Evolutionary conservation across 2,888 invertebrate species (phyloP).

Genomic region (Merodon equestris): DNA sequence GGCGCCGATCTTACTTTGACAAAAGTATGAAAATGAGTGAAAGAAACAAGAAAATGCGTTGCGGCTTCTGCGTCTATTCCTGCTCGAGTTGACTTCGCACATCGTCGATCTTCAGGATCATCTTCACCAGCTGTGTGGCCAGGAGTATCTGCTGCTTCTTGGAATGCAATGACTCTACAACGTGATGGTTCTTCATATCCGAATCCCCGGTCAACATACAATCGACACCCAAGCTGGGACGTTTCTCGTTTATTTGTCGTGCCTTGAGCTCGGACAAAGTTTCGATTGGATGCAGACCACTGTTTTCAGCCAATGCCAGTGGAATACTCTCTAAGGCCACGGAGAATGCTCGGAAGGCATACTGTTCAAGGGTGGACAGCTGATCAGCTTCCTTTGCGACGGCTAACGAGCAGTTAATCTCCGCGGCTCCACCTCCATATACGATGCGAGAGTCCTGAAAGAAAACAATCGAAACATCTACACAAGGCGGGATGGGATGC

Average conservation of each 20-base stretch:
- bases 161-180: slow-evolving; percentile 97
- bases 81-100: slow-evolving; percentile 84
- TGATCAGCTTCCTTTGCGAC: slow-evolving; percentile 94
- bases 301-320: slow-evolving; percentile 97
- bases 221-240: slow-evolving; percentile 94
- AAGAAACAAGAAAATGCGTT: slow-evolving; percentile 9
- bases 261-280: slow-evolving; percentile 94
- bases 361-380: slow-evolving; percentile 95
- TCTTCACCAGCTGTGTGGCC: slow-evolving; percentile 98
- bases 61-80: slow-evolving; percentile 16
- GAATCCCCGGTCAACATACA: slow-evolving; percentile 90
- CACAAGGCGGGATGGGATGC: neutral
- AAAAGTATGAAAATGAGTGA: slow-evolving; percentile 37
- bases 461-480: neutral
- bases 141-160: slow-evolving; percentile 98
- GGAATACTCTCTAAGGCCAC: slow-evolving; percentile 98
- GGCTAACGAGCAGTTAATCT: slow-evolving; percentile 95
- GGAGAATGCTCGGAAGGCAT: slow-evolving; percentile 96
- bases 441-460: slow-evolving; percentile 87
- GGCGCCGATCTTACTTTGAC: slow-evolving; percentile 28
- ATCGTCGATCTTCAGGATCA: slow-evolving; percentile 99
- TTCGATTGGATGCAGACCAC: slow-evolving; percentile 95
- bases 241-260: slow-evolving; percentile 90
- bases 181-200: slow-evolving; percentile 97
- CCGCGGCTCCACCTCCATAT: slow-evolving; percentile 98